These are phyloP conservation scores for Ifrita kowaldi DNA, from an alignment of 2,113 vertebrate genomes.

Conservation along the genomic window DNA sequence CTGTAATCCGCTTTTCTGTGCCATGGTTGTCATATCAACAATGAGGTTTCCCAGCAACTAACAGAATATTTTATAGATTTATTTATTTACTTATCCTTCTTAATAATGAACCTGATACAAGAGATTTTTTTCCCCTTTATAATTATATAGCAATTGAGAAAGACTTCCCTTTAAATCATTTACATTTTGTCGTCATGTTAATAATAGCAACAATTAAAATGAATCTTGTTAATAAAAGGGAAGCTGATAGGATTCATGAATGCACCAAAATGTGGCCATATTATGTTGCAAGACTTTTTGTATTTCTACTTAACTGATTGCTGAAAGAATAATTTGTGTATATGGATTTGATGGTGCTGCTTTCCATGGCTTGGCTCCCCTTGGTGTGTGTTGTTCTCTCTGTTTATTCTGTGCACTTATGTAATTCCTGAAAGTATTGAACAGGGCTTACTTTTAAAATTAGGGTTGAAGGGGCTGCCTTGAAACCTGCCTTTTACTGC, in stretches of 20 bases:
- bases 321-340: neutral
- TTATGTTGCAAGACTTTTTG: neutral
- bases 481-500: neutral
- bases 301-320: conserved; percentile 34
- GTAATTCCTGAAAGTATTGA: neutral
- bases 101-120: conserved; percentile 59
- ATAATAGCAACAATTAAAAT: conserved; percentile 58
- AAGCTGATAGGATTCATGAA: conserved; percentile 53
- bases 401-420: neutral
- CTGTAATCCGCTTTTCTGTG: conserved; percentile 63
- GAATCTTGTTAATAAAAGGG: conserved; percentile 49
- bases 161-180: conserved; percentile 37
- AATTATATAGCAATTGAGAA: conserved; percentile 64
- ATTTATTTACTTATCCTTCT: conserved; percentile 68
- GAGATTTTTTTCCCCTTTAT: neutral
- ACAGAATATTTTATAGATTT: conserved; percentile 68
- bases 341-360: neutral
- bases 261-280: neutral
- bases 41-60: conserved; percentile 75
- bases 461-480: neutral
- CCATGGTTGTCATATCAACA: conserved; percentile 78
- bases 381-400: neutral
- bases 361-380: neutral
- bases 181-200: conserved; percentile 55
- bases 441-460: neutral